Evolutionary conservation across 2,113 vertebrate genomes (phyloP), one percentile per base, ranked within the genome.

Genomic region (Poecilia latipinna): DNA sequence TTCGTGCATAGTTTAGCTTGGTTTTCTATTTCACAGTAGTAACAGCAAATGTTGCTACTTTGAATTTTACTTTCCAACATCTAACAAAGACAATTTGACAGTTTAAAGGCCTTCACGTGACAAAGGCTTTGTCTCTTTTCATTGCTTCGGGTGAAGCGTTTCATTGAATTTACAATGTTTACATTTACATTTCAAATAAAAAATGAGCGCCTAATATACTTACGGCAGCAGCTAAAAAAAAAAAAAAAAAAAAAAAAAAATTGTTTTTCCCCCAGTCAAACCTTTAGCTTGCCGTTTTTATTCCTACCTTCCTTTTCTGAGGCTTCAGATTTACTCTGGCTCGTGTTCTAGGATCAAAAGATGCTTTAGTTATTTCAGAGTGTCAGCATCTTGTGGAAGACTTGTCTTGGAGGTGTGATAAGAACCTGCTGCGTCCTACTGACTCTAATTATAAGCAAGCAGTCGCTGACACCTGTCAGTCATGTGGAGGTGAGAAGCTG

Each of bases 391-490:
- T 69, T 22, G 62, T 73, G 70, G 63, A 22, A n/a, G 69, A 66
- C 61, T 78, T 74, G 5, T 71, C 78, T 69, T 77, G n/a, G 35
- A 17, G 71, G 66, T 76, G 72, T 78, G 78, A 90, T 70, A 35
- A 75, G 65, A 83, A 79, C 51, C 77, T 84, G 75, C 83, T 87
- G 84, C 66, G 70, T 72, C 65, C 39, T 74, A 54, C 72, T 85
- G 86, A 79, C 78, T 39, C 78, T 39, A 64, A 80, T 73, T 70
- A 78, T 81, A 82, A 84, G 28, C 31, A 70, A 61, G 65, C 65
- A 82, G 79, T 68, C 51, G 64, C 48, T 80, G 80, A 87, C 79
- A 83, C 82, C 77, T 89, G 82, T 82, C 83, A 80, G 31, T 75
- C 77, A 70, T 35, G 17, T 35, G 57, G 62, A 19, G 68, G 65